phyloP scores from a whole-genome alignment of 2,113 vertebrate species.

The Hippocampus barbouri region DNA sequence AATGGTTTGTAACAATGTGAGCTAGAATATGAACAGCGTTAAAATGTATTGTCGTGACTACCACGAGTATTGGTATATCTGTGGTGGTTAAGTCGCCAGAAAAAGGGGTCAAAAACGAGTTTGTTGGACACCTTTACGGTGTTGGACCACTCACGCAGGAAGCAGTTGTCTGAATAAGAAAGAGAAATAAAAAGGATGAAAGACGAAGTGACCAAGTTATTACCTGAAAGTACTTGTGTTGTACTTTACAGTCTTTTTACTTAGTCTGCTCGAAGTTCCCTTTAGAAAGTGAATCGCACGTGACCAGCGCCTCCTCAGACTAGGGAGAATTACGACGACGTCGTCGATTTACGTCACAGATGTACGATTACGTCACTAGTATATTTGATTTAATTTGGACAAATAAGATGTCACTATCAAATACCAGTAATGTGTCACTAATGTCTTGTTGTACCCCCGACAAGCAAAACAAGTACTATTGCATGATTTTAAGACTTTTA shows the following conservation, averaged over 20 bases:
- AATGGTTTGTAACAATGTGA: not conserved
- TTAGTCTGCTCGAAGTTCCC: slow-evolving; percentile 26
- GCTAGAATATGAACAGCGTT: not conserved
- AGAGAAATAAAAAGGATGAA: not conserved
- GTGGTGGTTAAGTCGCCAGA: not conserved
- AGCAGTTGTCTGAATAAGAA: not conserved
- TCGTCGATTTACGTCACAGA: not conserved
- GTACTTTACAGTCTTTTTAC: slow-evolving; percentile 33
- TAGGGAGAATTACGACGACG: not conserved
- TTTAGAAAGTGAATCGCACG: slow-evolving; percentile 51
- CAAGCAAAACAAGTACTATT: not conserved
- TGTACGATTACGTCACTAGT: not conserved
- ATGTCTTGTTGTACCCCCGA: not conserved
- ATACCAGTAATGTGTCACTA: not conserved
- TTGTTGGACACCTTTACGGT: not conserved
- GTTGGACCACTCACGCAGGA: not conserved
- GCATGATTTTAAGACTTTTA: not conserved
- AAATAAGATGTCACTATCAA: not conserved
- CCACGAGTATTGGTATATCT: not conserved
- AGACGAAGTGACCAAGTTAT: slow-evolving; percentile 14
- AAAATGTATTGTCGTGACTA: not conserved
- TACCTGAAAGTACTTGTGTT: slow-evolving; percentile 23
- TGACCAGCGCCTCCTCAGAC: slow-evolving; percentile 13
- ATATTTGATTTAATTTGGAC: not conserved
- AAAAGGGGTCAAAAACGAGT: not conserved